These are phyloP conservation scores for Plagiodera versicolora DNA, from an alignment of 2,888 invertebrate species.

Conservation along the genomic window DNA sequence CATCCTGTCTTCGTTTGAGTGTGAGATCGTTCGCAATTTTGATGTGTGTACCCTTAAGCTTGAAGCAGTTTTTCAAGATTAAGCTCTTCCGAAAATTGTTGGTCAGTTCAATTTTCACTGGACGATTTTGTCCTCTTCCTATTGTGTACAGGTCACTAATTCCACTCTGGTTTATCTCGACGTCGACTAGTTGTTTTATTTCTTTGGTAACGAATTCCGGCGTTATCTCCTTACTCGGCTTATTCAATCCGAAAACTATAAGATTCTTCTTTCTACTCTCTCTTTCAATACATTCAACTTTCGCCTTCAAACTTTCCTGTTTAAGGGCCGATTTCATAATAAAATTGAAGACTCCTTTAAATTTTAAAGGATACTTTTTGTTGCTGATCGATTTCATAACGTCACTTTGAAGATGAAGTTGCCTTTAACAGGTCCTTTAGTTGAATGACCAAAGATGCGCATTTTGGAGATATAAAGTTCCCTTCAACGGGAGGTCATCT, in stretches of 20 bases:
- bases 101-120: not conserved
- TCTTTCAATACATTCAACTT: not conserved
- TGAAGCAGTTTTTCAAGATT: slow-evolving; percentile 5
- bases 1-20: too few species aligned
- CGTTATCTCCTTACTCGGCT: not conserved
- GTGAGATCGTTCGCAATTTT: not conserved
- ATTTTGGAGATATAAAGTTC: too few species aligned
- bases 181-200: not conserved
- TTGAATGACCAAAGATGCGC: too few species aligned
- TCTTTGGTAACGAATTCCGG: not conserved
- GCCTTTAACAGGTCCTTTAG: too few species aligned
- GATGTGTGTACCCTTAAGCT: not conserved
- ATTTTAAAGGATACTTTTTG: too few species aligned
- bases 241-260: not conserved
- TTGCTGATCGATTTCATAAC: too few species aligned
- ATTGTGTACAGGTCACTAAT: not conserved
- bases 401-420: too few species aligned
- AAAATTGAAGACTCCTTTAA: too few species aligned
- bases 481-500: too few species aligned
- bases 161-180: not conserved
- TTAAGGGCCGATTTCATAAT: too few species aligned
- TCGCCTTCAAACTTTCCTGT: not conserved
- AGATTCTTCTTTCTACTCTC: not conserved
- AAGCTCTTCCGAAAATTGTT: not conserved
- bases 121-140: not conserved